Evolutionary conservation across 2,888 invertebrate genomes (phyloP).

Genomic region (Drosophila gaucha): DNA sequence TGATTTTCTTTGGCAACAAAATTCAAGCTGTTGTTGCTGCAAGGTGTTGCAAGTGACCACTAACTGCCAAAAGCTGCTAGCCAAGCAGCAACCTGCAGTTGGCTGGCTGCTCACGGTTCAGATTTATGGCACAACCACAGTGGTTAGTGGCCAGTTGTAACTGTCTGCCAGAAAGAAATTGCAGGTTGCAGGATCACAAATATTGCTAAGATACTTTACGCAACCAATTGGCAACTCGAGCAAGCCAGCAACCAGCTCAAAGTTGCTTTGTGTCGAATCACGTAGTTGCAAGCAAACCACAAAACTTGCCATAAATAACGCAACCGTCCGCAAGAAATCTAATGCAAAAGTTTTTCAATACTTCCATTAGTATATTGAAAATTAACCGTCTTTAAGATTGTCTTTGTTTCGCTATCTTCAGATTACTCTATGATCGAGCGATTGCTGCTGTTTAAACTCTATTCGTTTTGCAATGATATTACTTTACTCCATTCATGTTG

Average conservation of each 20-base stretch:
- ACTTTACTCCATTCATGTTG: too few species aligned
- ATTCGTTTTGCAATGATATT: too few species aligned
- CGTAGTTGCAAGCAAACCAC: constrained; percentile 10
- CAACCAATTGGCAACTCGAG: constrained; percentile 8
- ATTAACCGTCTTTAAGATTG: too few species aligned
- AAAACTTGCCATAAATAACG: background rate
- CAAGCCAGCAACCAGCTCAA: background rate
- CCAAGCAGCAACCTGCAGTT: constrained; percentile 34
- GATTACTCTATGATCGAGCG: too few species aligned
- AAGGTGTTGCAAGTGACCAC: constrained; percentile 52
- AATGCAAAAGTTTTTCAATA: too few species aligned
- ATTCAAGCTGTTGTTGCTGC: constrained; percentile 20
- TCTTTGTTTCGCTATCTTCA: too few species aligned
- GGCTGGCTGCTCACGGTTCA: constrained; percentile 23
- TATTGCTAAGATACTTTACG: constrained; percentile 15
- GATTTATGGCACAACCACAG: constrained; percentile 25
- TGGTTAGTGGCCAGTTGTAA: constrained; percentile 28
- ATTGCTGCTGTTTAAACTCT: too few species aligned
- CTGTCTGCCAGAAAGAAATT: constrained; percentile 22
- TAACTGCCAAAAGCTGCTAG: constrained; percentile 56
- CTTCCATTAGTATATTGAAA: too few species aligned
- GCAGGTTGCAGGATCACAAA: constrained; percentile 22
- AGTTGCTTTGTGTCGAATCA: constrained; percentile 5
- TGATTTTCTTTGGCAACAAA: constrained; percentile 32
- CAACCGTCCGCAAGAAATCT: background rate